A percentile compares a stretch with the other conserved stretches of the same genome.
These are phyloP conservation scores for Aporophyla lueneburgensis DNA, from an alignment of 2,888 invertebrate genomes.

Conservation along the genomic window DNA sequence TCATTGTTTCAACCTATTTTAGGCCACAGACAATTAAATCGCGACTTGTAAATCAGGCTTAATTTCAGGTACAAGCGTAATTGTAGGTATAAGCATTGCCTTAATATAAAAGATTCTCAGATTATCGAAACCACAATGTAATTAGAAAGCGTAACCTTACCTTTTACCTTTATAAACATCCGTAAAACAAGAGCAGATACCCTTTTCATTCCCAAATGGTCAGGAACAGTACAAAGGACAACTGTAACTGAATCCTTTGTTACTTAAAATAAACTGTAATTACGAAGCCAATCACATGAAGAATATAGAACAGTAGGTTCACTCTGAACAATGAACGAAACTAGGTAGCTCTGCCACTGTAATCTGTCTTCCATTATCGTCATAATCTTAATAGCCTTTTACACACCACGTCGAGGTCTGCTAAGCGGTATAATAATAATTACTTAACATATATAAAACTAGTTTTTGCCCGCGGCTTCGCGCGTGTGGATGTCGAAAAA, in stretches of 20 bases:
- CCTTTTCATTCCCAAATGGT: slow-evolving; percentile 53
- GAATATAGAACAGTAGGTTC: neutral
- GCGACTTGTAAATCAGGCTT: neutral
- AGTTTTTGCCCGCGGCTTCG: too few species aligned
- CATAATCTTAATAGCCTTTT: too few species aligned
- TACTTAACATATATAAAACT: too few species aligned
- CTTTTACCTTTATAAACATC: slow-evolving; percentile 34
- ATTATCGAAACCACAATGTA: slow-evolving; percentile 23
- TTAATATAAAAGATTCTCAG: slow-evolving; percentile 9
- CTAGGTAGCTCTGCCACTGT: neutral
- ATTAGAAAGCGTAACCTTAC: slow-evolving; percentile 31
- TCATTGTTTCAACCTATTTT: neutral
- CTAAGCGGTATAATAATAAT: too few species aligned
- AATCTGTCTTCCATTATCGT: neutral
- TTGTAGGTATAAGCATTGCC: neutral
- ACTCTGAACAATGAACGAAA: neutral
- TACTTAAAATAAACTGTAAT: slow-evolving; percentile 58
- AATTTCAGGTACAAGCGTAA: neutral
- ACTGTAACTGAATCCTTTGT: slow-evolving; percentile 54
- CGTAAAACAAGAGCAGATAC: slow-evolving; percentile 33
- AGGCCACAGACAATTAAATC: neutral
- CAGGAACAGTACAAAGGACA: slow-evolving; percentile 44
- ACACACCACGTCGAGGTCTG: too few species aligned
- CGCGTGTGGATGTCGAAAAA: too few species aligned
- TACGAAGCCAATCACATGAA: slow-evolving; percentile 23